A percentile compares a stretch with the other conserved stretches of the same genome.
Conservation (phyloP, 2,888 invertebrate species). For the Lithophane semibrunnea region DNA sequence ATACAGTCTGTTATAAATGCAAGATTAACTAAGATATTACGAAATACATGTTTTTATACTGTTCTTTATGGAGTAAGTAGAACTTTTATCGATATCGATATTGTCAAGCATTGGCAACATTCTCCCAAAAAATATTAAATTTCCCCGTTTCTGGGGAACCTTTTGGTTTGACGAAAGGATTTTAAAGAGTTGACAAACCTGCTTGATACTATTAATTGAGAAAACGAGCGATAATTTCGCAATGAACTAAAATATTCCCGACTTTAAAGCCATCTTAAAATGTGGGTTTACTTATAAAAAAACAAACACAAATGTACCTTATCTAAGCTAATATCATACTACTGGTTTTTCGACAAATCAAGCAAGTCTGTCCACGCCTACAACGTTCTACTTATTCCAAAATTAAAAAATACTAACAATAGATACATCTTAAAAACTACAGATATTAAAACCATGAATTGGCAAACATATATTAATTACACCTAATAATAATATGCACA, state of each 20-base stretch:
- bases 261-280: not conserved
- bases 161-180: no score
- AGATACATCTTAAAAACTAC: constrained; percentile 34
- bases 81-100: constrained; percentile 1
- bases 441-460: constrained; percentile 46
- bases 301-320: no score
- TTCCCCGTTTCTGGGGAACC: no score
- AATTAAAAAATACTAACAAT: constrained; percentile 9
- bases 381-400: constrained; percentile 11
- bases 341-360: not conserved
- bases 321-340: not conserved
- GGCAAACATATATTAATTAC: constrained; percentile 49
- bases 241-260: not conserved
- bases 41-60: constrained; percentile 26
- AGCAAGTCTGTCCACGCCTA: not conserved
- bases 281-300: not conserved
- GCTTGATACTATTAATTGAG: not conserved
- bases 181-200: not conserved
- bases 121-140: no score
- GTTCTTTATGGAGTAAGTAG: not conserved
- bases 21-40: constrained; percentile 23
- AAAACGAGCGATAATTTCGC: not conserved
- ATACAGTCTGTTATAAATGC: constrained; percentile 53
- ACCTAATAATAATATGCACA: constrained; percentile 49
- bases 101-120: not conserved